Evolutionary conservation across 2,797 vertebrate genomes (phyloP), one percentile per base, ranked within the genome.

Genomic region (Syngnathus rostellatus): DNA sequence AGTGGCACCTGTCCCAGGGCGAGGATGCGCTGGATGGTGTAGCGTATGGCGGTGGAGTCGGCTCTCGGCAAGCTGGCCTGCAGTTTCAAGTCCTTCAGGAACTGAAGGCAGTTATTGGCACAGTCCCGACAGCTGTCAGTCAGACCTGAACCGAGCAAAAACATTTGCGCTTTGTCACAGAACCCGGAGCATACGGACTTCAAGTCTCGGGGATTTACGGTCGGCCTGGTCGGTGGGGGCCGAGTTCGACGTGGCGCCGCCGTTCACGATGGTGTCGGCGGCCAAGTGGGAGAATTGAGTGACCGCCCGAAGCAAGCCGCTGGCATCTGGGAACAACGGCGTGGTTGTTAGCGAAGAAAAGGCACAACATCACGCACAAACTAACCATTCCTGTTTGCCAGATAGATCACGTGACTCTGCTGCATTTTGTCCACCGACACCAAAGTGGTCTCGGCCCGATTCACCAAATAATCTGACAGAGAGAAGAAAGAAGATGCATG

Each of bases 241-340:
- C 10, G 90, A 84, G 58, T 97, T 94, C 0, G 94, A 93, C 1
- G 94, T 92, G 0, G 92, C 90, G 0, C 92, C 91, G 61, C 93
- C 93, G 0, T 96, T 94, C 21, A 94, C 75, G 2, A 98, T 93
- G 57, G 93, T 93, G 83, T 97, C 94, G 0, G 95, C 90, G 7
- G 94, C 88, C 55, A 96, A 80, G 82, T 97, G 94, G 57, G 93
- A 91, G 9, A 98, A 95, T 78, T 94, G 93, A 9, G 93, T 92
- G 68, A 98, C 85, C 0, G 91, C 80, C 62, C 94, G 89, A 71
- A 97, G 74, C 74, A 98, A 70, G 25, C 86, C 87, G 41, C 92
- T 90, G 68, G 92, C 71, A 1, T 93, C 96, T 98, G 68, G 0
- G 21, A 63, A 16, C 11, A 3, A 5, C 64, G 19, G 10, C 8